Base-by-base conservation (phyloP, 2,888 invertebrate species). In the Anorthoa munda region DNA sequence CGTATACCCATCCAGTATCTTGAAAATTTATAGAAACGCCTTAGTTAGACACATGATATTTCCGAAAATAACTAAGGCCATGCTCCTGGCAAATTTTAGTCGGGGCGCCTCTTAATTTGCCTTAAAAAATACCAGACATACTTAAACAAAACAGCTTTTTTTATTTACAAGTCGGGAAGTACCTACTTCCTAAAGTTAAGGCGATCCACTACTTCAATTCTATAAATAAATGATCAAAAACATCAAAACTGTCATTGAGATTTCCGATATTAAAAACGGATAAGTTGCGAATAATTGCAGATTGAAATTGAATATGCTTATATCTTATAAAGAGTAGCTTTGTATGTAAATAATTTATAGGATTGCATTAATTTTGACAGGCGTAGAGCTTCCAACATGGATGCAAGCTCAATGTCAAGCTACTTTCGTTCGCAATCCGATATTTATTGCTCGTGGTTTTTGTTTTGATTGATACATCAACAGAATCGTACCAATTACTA, bases 401-500 rank as follows among this genome's bases (percentile, higher is more conserved):
- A 70, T 61, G 53, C 45, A 51, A 61, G 11, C 60, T 81, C 79
- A 83, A 84, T 81, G 82, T 66, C 78, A 72, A 48, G 53, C 60
- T 66, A 80, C 85, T 74, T 84, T 74, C 64, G n/a, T 68, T 67
- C 46, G 53, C 55, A 69, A 51, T 50, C 12, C 17, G 7, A 23
- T 66, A 67, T 77, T 71, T 48, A 77, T 56, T 55, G 55, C 55
- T 55, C n/a, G 39, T 72, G 26, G 17, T 65, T 75, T 63, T 60
- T 65, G 48, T 70, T 66, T 58, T 68, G 45, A 67, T 59, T 69
- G 58, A 69, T 63, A 53, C 45, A 59, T 66, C 26, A 45, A 65
- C 48, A 45, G 60, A 51, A 55, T 66, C 0, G 50, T 50, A 21
- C 13, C 39, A 75, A 59, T 83, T 59, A 26, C 46, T 51, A 48